A percentile compares a stretch with the other conserved stretches of the same genome.
Conservation (phyloP, 2,888 invertebrate genomes). For the Tenthredo livida region DNA sequence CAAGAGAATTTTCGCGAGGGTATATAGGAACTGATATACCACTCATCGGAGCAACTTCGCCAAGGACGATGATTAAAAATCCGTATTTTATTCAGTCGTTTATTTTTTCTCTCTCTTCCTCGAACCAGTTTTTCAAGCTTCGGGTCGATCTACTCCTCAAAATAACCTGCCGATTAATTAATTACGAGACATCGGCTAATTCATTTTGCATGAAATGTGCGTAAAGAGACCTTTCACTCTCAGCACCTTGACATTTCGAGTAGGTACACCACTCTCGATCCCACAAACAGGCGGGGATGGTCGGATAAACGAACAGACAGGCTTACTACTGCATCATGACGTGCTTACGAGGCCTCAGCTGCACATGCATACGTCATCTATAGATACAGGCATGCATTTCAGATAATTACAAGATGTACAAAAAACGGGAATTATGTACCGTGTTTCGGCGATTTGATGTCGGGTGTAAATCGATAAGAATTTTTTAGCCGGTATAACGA, state of each 20-base stretch:
- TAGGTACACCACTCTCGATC: constrained; percentile 36
- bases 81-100: background rate
- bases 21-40: constrained; percentile 10
- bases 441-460: background rate
- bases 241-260: constrained; percentile 65
- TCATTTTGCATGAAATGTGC: constrained; percentile 42
- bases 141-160: constrained; percentile 22
- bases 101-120: background rate
- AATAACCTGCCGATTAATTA: constrained; percentile 45
- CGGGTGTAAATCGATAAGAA: background rate
- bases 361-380: background rate
- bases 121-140: constrained; percentile 18
- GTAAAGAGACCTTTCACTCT: constrained; percentile 63
- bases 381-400: background rate
- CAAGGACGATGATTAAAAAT: constrained; percentile 21
- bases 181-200: constrained; percentile 3
- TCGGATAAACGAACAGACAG: constrained; percentile 17
- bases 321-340: constrained; percentile 23
- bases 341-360: background rate
- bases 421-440: background rate
- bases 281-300: constrained; percentile 32
- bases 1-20: background rate
- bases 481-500: background rate
- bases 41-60: background rate
- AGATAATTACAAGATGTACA: background rate